Conservation (phyloP, 64 coral and sea anemone species). For the Actinia tenebrosa region DNA sequence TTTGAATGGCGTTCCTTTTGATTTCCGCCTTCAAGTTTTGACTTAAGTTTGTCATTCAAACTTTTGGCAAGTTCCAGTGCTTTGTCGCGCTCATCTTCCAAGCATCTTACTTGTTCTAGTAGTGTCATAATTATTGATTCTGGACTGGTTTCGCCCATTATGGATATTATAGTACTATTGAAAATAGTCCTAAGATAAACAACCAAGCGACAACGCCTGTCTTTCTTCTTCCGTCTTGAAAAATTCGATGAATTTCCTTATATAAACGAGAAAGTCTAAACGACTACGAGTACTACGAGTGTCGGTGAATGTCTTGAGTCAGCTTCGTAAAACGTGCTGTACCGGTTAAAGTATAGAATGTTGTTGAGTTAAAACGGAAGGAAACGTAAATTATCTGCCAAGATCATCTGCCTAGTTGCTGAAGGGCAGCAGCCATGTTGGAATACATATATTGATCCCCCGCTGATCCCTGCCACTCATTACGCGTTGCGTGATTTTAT, state of each 20-base stretch:
- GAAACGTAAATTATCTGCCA: background rate
- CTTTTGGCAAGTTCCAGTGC: constrained; percentile 64
- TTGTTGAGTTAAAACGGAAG: background rate
- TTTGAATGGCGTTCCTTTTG: constrained; percentile 20
- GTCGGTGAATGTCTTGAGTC: background rate
- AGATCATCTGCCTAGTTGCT: background rate
- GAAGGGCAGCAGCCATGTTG: background rate
- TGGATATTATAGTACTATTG: background rate
- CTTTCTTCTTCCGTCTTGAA: constrained; percentile 13
- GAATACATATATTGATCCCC: too few species aligned
- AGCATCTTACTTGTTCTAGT: constrained; percentile 69
- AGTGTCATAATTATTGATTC: constrained; percentile 84
- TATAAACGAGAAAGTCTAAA: background rate
- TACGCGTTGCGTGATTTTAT: too few species aligned
- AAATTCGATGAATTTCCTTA: background rate
- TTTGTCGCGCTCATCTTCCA: constrained; percentile 74
- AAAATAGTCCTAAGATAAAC: background rate
- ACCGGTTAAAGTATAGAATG: background rate
- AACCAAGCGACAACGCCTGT: background rate
- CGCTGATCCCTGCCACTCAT: too few species aligned
- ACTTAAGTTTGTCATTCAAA: constrained; percentile 15
- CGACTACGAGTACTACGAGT: background rate
- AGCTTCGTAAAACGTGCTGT: background rate
- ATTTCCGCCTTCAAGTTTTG: constrained; percentile 27
- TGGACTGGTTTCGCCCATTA: constrained; percentile 62